Base-by-base conservation (phyloP, 2,113 vertebrate species). In the Odocoileus virginianus region DNA sequence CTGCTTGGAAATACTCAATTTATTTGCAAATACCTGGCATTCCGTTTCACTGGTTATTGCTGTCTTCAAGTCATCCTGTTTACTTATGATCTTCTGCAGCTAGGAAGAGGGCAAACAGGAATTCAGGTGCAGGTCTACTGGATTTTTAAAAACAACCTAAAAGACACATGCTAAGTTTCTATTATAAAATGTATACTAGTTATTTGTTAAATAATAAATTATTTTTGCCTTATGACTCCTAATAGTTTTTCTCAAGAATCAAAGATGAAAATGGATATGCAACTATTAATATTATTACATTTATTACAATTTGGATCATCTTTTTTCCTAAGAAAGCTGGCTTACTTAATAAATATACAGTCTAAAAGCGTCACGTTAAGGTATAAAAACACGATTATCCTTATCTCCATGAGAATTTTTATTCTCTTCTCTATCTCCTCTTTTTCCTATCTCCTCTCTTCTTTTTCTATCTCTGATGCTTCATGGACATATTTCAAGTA, bases 11-110 rank as follows among this genome's bases (percentile, higher is more conserved):
- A 94, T n/a, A 23, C 15, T 86, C 33, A 88, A 17, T 94, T 54
- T 82, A n/a, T 76, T 78, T 61, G 85, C 19, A 95, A 98, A 96
- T 99, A 99, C 99, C 99, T 67, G 98, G 94, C 82, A 50, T 6
- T 98, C 16, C 58, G 82, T 74, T 79, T 98, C 96, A 0, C 96
- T 87, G 89, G 92, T 97, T 97, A 78, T n/a, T 15, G 95, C 36
- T 95, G 61, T 83, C 98, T 98, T 99, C 92, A 98, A 67, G 71
- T 97, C 97, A 97, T 99, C 99, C 98, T 99, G 99, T 87, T 99
- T 99, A 58, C 99, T 98, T 98, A 99, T 99, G 94, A 99, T 99
- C 88, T 99, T 99, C 98, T 99, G 99, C 33, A 99, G 99, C 99
- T 99, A 98, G 81, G 98, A 94, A 89, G 96, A 97, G 58, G 92